Evolutionary conservation across 1,140 invertebrate genomes (phyloP), one percentile per base, ranked within the genome.

Genomic region (Drosophila varians): DNA sequence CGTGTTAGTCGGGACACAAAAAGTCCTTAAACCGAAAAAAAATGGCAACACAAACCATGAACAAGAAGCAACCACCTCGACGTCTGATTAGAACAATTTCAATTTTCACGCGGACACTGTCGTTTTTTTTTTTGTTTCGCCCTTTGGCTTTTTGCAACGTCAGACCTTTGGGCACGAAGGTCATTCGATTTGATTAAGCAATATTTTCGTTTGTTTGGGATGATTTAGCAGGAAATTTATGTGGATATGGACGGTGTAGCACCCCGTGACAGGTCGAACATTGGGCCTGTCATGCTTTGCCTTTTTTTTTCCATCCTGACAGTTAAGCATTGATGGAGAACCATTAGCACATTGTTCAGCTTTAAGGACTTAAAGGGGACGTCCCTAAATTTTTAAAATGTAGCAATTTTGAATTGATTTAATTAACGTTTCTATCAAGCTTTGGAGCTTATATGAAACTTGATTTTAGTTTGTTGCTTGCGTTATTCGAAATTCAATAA

Each of bases 151-250:
- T 76, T 62, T 68, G 62, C 53, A 46, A 19, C 31, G 77, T 82
- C 73, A 72, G 77, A 51, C 46, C 42, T 53, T 62, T 54, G 52
- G 51, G 52, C 52, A 62, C 46, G 60, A 75, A 78, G 79, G 74
- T 75, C 60, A 74, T 68, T 75, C 62, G 45, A 58, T 84, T 83
- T 84, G 79, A 78, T 84, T 84, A 62, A 75, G 75, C 75, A 83
- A 83, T 75, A 78, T 74, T 74, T 74, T 74, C 55, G 61, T 75
- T 83, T 84, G 71, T 72, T 72, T 58, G 58, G 79, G 79, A 64
- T 83, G 74, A 83, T 83, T 83, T 75, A 58, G 71, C 74, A 84
- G 60, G 52, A 83, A 74, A 74, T 74, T 84, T 84, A 84, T 84
- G 64, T 84, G 52, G 55, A 55, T 43, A 38, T 55, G 46, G 56